These are phyloP conservation scores for Graphium colonna DNA, from an alignment of 2,888 invertebrate genomes.

Conservation along the genomic window DNA sequence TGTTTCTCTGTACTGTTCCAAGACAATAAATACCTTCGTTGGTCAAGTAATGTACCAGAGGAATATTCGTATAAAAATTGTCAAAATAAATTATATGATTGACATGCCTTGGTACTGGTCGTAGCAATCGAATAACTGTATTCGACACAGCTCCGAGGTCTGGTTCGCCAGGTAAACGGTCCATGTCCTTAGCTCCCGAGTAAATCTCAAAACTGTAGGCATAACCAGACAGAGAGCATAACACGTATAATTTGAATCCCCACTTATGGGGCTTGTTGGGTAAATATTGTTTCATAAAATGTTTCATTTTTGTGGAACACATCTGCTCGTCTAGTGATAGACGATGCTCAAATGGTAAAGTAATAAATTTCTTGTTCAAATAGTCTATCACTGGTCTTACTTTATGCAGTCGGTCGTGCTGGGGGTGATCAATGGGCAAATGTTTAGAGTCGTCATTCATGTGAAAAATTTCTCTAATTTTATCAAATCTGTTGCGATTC, in stretches of 20 bases:
- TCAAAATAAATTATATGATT: constrained; percentile 37
- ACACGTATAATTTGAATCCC: constrained; percentile 32
- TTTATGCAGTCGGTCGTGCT: constrained; percentile 37
- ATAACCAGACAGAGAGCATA: constrained; percentile 33
- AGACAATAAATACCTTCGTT: constrained; percentile 40
- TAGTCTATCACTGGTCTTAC: constrained; percentile 37
- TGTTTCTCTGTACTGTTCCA: constrained; percentile 40
- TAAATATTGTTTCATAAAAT: constrained; percentile 23
- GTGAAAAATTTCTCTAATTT: constrained; percentile 34
- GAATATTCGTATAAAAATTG: constrained; percentile 39
- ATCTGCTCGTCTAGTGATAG: constrained; percentile 32
- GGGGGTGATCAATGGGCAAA: constrained; percentile 31
- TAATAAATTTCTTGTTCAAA: constrained; percentile 30
- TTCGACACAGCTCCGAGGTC: constrained; percentile 27
- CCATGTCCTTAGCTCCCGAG: constrained; percentile 29
- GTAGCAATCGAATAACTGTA: constrained; percentile 27
- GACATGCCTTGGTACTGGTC: constrained; percentile 28
- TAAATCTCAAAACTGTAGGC: constrained; percentile 36
- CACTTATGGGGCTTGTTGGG: constrained; percentile 32
- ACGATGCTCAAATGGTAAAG: constrained; percentile 26
- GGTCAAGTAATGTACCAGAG: constrained; percentile 36
- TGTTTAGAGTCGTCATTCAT: constrained; percentile 33
- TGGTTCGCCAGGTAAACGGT: constrained; percentile 31
- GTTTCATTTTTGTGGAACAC: constrained; percentile 39
- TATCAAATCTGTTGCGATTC: constrained; percentile 27